Conservation (phyloP, 2,888 invertebrate species). For the Perizoma flavofasciatum region DNA sequence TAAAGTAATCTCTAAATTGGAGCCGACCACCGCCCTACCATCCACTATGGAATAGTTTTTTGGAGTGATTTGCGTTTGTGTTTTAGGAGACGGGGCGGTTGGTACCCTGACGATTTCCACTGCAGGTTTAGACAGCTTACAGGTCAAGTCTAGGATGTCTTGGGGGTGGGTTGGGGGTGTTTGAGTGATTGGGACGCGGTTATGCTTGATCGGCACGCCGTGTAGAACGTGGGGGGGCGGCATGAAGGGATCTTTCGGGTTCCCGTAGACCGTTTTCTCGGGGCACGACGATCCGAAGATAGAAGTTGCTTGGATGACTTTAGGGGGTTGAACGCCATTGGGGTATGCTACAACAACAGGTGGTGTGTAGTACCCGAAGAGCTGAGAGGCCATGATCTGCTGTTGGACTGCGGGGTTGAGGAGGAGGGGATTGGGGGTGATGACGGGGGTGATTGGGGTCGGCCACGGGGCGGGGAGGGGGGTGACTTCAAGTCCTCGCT, state of each 20-base stretch:
- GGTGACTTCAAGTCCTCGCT: slow-evolving; percentile 90
- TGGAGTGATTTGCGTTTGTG: slow-evolving; percentile 69
- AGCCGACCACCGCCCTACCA: slow-evolving; percentile 79
- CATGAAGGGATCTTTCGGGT: slow-evolving; percentile 87
- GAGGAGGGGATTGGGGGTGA: slow-evolving; percentile 52
- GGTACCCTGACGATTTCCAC: slow-evolving; percentile 85
- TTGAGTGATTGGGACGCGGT: slow-evolving; percentile 40
- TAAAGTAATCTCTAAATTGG: slow-evolving; percentile 89
- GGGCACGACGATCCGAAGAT: slow-evolving; percentile 84
- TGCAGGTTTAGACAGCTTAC: slow-evolving; percentile 73
- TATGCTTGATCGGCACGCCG: slow-evolving; percentile 68
- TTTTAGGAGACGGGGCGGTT: slow-evolving; percentile 59
- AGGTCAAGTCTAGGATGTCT: slow-evolving; percentile 87
- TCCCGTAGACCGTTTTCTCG: slow-evolving; percentile 87
- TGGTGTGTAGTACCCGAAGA: slow-evolving; percentile 20
- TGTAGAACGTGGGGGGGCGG: slow-evolving; percentile 79
- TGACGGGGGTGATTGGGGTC: slow-evolving; percentile 37
- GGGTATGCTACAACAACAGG: slow-evolving; percentile 47
- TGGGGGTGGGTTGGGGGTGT: slow-evolving; percentile 63
- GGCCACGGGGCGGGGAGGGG: slow-evolving; percentile 79
- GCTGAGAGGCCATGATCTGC: slow-evolving; percentile 64
- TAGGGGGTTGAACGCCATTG: slow-evolving; percentile 72
- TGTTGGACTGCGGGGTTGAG: slow-evolving; percentile 71
- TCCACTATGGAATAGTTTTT: slow-evolving; percentile 75
- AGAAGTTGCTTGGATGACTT: slow-evolving; percentile 86